Base-by-base conservation (phyloP, 1,140 invertebrate species). In the Planococcus citri region DNA sequence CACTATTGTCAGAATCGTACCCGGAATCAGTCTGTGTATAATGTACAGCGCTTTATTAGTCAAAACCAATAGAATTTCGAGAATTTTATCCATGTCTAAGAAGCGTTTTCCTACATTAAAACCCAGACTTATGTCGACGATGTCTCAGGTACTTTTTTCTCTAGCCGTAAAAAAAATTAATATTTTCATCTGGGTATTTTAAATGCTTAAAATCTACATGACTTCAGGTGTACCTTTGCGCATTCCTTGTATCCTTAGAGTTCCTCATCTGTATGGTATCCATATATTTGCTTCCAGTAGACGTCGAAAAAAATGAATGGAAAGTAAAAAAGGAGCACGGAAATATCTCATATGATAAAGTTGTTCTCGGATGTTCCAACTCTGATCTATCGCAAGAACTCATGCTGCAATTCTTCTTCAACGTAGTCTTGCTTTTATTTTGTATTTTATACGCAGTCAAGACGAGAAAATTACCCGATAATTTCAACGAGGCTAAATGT, bases 361-460 rank as follows among this genome's bases (percentile, higher is more conserved):
- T 20, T n/a, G 2, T 51, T 17, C 41, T 51, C 41, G 41, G 17
- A 20, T 51, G 41, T 51, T 51, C 10, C n/a, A 51, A 6, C 2
- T 51, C 41, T 20, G 41, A 51, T 9, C 4, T 20, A 3, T 51
- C 20, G 22, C 6, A 64, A 24, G 92, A 60, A 64, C 22, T 64
- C 4, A 79, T 92, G 1, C 83, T 85, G 9, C 91, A 92, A 0
- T 82, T 93, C 41, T 84, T 87, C 0, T 93, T 90, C 77, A 89
- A 91, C 76, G 85, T 90, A 72, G 80, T 92, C 71, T 81, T 94
- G 0, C 87, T 93, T 25, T 81, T 83, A 3, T 81, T 92, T 71
- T 93, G 91, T 74, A 93, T 90, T 0, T 77, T 91, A 10, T 93
- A 92, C 77, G 91, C 91, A 0, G 81, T 94, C 10, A 92, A 92